Evolutionary conservation across 2,888 invertebrate species (phyloP), one percentile per base, ranked within the genome.

Genomic region (Ligdia adustata): DNA sequence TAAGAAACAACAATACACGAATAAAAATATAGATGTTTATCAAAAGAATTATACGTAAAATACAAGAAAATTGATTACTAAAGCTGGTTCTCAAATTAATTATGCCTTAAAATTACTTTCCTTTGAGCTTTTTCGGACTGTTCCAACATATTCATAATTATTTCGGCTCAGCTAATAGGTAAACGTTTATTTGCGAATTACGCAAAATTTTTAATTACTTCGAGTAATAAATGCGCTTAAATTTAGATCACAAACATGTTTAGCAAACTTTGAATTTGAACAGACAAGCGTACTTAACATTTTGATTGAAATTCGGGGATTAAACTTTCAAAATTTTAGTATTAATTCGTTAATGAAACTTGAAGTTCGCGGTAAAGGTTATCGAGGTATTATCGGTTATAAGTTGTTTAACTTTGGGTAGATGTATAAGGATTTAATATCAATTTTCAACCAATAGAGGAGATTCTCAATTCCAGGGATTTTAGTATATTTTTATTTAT

Each of bases 171-270:
- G 12, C n/a, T 15, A 37, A 27, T 18, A 22, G 20, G 14, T n/a
- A 39, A 13, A 24, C 24, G 34, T 12, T 40, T 28, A 34, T 20
- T 26, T 28, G 13, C 18, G 20, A 12, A 20, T 42, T 14, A n/a
- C 28, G 20, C 12, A 7, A 35, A 43, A 29, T 34, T 32, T 28
- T 33, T 52, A 45, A 48, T 52, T 48, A 48, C 41, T 44, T 44
- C 9, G 22, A 41, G 32, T 35, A 47, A 48, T 45, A 39, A 39
- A 32, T 24, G 9, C 14, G n/a, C 26, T 27, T 37, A 27, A 20
- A 47, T 18, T 40, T 40, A 12, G 31, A 16, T 5, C 32, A 20
- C 26, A 37, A 44, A 33, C 47, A 44, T 48, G 43, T 43, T 52
- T 43, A 32, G 9, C 14, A n/a, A 35, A 38, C 34, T 11, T 37